phyloP scores from a whole-genome alignment of 92 coral and sea anemone species.

The Epizoanthus illoricatus region DNA sequence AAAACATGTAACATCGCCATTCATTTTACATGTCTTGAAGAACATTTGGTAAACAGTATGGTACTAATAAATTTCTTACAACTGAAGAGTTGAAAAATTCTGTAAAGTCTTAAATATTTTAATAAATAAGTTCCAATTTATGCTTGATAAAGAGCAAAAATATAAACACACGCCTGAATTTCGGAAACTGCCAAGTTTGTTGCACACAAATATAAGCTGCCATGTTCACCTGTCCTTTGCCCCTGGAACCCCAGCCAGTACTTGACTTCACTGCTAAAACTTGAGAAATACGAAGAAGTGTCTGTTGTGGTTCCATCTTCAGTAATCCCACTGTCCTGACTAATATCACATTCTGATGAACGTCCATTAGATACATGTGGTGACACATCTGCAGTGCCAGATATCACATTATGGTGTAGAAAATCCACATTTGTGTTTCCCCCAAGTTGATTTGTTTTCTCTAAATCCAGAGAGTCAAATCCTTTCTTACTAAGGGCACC shows the following conservation, averaged over 20 bases:
- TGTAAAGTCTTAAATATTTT: too few species aligned
- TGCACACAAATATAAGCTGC: background rate
- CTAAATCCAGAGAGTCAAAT: slow-evolving; percentile 6
- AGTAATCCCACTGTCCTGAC: slow-evolving; percentile 50
- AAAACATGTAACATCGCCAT: too few species aligned
- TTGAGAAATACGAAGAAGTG: slow-evolving; percentile 56
- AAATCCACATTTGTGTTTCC: slow-evolving; percentile 1
- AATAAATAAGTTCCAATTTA: too few species aligned
- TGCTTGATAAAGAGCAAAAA: too few species aligned
- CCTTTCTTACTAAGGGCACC: slow-evolving; percentile 46
- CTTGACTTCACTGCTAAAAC: slow-evolving; percentile 78
- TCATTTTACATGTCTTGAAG: too few species aligned
- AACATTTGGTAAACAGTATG: too few species aligned
- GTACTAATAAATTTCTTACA: too few species aligned
- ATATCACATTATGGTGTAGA: background rate
- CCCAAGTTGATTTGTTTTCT: background rate
- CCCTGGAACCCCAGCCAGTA: slow-evolving; percentile 80
- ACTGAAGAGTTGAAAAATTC: too few species aligned
- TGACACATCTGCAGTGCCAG: background rate
- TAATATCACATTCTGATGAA: slow-evolving; percentile 47
- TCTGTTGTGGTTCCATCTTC: slow-evolving; percentile 12
- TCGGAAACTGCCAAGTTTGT: background rate
- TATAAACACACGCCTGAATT: too few species aligned
- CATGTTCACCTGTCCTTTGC: slow-evolving; percentile 23
- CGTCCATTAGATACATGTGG: slow-evolving; percentile 30